Percentiles rank a stretch among this genome's conserved stretches.
These are phyloP conservation scores for Drosophila obscura DNA, from an alignment of 1,140 invertebrate genomes.

Conservation along the genomic window DNA sequence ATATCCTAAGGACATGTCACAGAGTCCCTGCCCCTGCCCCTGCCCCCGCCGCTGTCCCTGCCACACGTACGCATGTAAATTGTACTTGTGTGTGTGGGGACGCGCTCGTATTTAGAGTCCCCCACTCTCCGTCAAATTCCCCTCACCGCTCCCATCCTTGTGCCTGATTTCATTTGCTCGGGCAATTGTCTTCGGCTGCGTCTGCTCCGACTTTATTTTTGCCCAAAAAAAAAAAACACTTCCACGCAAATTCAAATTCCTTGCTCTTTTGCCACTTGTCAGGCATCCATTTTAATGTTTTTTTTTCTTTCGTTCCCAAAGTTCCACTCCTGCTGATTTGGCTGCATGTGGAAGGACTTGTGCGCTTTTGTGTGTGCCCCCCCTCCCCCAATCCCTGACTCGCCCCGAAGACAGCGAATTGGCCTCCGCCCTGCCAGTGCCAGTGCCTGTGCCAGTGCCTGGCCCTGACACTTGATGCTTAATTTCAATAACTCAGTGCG, in stretches of 20 bases:
- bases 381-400: conserved; percentile 17
- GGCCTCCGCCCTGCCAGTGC: conserved; percentile 36
- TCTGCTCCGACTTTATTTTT: conserved; percentile 74
- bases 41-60: conserved; percentile 19
- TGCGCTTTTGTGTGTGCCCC: conserved; percentile 70
- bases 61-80: conserved; percentile 79
- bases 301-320: neutral
- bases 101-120: conserved; percentile 46
- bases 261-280: conserved; percentile 78
- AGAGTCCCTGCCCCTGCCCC: conserved; percentile 39
- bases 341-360: conserved; percentile 64
- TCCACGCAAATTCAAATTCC: conserved; percentile 58
- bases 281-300: conserved; percentile 64
- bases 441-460: conserved; percentile 22
- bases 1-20: conserved; percentile 77
- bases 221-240: conserved; percentile 22
- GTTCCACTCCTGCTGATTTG: neutral
- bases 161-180: conserved; percentile 78
- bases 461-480: conserved; percentile 74
- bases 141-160: conserved; percentile 18
- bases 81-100: conserved; percentile 60
- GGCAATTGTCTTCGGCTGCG: conserved; percentile 72
- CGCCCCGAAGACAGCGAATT: conserved; percentile 62
- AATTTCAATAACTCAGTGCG: conserved; percentile 76
- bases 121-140: neutral